Base-by-base conservation (phyloP, 2,888 invertebrate genomes). In the Nomada ferruginata region DNA sequence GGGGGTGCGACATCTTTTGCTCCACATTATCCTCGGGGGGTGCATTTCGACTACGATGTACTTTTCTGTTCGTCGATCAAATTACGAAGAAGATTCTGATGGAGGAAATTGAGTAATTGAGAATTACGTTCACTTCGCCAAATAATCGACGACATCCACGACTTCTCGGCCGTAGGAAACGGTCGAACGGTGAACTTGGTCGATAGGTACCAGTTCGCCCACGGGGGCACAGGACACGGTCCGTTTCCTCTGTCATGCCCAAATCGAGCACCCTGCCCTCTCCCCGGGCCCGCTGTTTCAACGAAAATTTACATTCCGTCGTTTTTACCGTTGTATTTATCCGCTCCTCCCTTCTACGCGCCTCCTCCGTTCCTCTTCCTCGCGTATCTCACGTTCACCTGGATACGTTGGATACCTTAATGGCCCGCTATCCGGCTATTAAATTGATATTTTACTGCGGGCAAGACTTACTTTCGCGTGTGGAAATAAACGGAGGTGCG, bases 131-230 rank as follows among this genome's bases (percentile, higher is more conserved):
- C 36, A 3, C 18, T 4, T 4, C 50, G 15, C 15, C 15, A 3
- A 23, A 44, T 44, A 18, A 57, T 69, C 20, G 15, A 52, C 20
- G 7, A 18, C 3, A n/a, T 29, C 36, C n/a, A 15, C 36, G 5
- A 36, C 42, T 2, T 64, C 1, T 29, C 29, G 15, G 7, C 29
- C 15, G 2, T 26, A 13, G 26, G 18, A 18, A 26, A 71, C 66
- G 63, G 53, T 66, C 52, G 60, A 79, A 68, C 75, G 29, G 64
- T 76, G 77, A 82, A 80, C 76, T 76, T 73, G 80, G 29, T 57
- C 72, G 76, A 76, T 77, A 29, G 64, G 23, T 76, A 87, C 87
- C 82, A 77, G 87, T 87, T 84, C 87, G 87, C 87, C 87, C 82
- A 87, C 87, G 69, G 42, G 5, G 44, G 20, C 53, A 26, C 36